Base-by-base conservation (phyloP, 2,113 vertebrate genomes). In the Gnathochromis pfefferi region DNA sequence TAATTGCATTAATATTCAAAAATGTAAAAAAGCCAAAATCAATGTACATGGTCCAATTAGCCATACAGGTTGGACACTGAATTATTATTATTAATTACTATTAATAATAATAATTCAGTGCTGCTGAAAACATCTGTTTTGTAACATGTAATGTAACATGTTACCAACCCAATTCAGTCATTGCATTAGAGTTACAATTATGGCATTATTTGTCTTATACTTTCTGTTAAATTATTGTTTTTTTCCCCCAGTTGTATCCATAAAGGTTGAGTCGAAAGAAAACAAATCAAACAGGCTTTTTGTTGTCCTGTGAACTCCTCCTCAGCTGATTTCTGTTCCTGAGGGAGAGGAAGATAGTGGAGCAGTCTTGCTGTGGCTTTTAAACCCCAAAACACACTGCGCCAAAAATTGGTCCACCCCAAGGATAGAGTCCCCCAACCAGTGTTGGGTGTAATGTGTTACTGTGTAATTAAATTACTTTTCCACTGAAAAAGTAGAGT, bases 161-260 rank as follows among this genome's bases (percentile, higher is more conserved):
- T 51, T 51, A 51, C 19, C 49, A n/a, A 51, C 3, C 5, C 9
- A 51, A 51, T 51, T 51, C 49, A 51, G 19, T 51, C 49, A 51
- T 51, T n/a, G n/a, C 9, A n/a, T 51, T 51, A 51, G 5, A 51
- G 49, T 51, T 5, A 51, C 49, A 51, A 10, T 51, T 10, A 51
- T n/a, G 9, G 5, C 9, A 51, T 10, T 51, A n/a, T 51, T 51
- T 10, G 19, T 51, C 5, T 51, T 10, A 51, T 51, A n/a, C 49
- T 51, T 10, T 0, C 5, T 51, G 19, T 51, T 51, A 51, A n/a
- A 9, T 51, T 51, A 51, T 51, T 51, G 49, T 3, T 19, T 51
- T 51, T 49, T 3, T 0, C 0, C 6, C 7, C 17, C 17, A 51
- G 16, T 0, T 51, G 47, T 51, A 51, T 51, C 17, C 17, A 5